Percentiles rank a stretch among this genome's conserved stretches.
Conservation (phyloP, 2,797 vertebrate genomes). For the Ctenosaura bakeri region DNA sequence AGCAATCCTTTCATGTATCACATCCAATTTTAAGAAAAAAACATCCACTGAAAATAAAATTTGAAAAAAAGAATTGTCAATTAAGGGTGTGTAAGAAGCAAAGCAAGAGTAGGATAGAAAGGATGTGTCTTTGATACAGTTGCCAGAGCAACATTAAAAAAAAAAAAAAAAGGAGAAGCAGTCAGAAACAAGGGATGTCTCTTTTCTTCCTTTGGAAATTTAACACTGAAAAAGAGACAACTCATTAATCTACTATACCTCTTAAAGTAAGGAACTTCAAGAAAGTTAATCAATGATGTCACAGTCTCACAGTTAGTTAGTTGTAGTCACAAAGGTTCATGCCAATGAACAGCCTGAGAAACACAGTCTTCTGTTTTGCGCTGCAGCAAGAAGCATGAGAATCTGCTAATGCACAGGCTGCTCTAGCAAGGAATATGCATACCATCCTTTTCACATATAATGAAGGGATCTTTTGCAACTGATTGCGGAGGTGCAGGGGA, state of each 20-base stretch:
- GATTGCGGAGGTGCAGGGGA: conserved; percentile 21
- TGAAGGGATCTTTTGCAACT: not conserved
- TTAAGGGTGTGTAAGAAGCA: conserved; percentile 46
- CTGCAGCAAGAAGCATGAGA: conserved; percentile 49
- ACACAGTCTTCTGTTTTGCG: not conserved
- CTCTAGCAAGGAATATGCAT: not conserved
- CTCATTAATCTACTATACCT: not conserved
- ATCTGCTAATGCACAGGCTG: not conserved
- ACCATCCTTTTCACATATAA: not conserved
- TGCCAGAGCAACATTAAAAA: conserved; percentile 2
- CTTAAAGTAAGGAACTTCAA: not conserved
- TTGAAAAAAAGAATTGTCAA: conserved; percentile 34
- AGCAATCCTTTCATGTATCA: conserved; percentile 7
- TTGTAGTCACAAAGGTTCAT: conserved; percentile 2
- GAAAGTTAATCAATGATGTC: not conserved
- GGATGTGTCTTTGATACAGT: not conserved
- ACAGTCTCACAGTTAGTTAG: conserved; percentile 38
- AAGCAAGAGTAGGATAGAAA: not conserved
- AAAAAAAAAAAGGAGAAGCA: not conserved
- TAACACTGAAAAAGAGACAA: not conserved
- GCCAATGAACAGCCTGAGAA: conserved; percentile 11
- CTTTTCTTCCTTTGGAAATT: not conserved
- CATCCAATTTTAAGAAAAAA: conserved; percentile 56
- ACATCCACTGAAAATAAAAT: conserved; percentile 45
- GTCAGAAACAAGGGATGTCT: not conserved